Evolutionary conservation across 2,888 invertebrate species (phyloP), one percentile per base, ranked within the genome.

Genomic region (Boloria euphrosyne): DNA sequence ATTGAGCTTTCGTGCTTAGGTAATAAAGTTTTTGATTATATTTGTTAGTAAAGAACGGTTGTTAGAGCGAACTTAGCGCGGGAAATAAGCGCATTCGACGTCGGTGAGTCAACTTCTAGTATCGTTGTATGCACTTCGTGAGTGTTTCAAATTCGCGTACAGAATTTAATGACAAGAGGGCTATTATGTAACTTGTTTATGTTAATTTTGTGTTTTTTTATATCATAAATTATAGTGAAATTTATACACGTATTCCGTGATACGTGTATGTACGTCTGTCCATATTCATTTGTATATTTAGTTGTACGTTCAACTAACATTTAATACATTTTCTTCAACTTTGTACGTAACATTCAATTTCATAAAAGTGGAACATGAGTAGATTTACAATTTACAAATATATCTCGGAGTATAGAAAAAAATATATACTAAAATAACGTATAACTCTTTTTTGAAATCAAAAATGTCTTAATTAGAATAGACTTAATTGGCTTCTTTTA

Each of bases 51-150:
- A 47, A 54, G n/a, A 47, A 62, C 63, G 60, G 71, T 75, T 73
- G 75, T 61, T 54, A 68, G 62, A 60, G 76, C 71, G 78, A 73
- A 78, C 73, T 86, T 86, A 81, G 75, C 83, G 87, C 86, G 86
- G 87, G 87, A 87, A 87, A 87, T 83, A 80, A 78, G 77, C 75
- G 80, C 75, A 80, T 78, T 76, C 78, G 77, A 79, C 76, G 79
- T 74, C 78, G 77, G 78, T 86, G 85, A 86, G 80, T 86, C 87
- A 87, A 80, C 75, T 77, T 73, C 78, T 78, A 78, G 81, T 81
- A 78, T 78, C 80, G 80, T 75, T 76, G 80, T 81, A 81, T 80
- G 82, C 78, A 82, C 77, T 50, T 82, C 84, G 84, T 83, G 85
- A 82, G 73, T 72, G 73, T 76, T 77, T 75, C 71, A 68, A 77